These are phyloP conservation scores for Mesembrinibis cayennensis DNA, from an alignment of 2,113 vertebrate species.

Conservation along the genomic window DNA sequence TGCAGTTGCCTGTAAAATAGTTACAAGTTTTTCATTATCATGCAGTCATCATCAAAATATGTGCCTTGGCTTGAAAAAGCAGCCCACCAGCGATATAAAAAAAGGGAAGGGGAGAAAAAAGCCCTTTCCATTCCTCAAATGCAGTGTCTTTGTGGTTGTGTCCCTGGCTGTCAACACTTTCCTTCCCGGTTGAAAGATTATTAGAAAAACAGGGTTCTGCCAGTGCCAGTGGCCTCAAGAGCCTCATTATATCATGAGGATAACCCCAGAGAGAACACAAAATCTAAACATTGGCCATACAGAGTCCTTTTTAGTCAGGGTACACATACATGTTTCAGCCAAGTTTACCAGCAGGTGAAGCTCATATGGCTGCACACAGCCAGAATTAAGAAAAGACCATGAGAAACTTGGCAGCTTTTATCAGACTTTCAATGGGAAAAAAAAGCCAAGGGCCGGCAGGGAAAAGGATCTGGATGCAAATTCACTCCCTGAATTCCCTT, in stretches of 20 bases:
- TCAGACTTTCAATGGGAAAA: not conserved
- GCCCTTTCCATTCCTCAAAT: not conserved
- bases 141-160: not conserved
- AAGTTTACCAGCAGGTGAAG: not conserved
- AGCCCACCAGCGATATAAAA: not conserved
- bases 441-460: accelerated
- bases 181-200: not conserved
- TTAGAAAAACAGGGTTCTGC: not conserved
- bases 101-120: not conserved
- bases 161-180: not conserved
- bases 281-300: not conserved
- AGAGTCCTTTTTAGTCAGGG: not conserved
- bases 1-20: slow-evolving; percentile 14
- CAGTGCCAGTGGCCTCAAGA: not conserved
- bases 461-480: not conserved
- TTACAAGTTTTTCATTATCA: slow-evolving; percentile 41
- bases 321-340: not conserved
- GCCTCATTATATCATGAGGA: not conserved
- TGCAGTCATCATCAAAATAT: not conserved
- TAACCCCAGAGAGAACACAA: not conserved
- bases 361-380: not conserved
- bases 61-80: not conserved
- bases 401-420: not conserved
- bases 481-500: not conserved
- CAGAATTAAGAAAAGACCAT: not conserved